A percentile compares a stretch with the other conserved stretches of the same genome.
Evolutionary conservation across 2,113 vertebrate genomes (phyloP).

Genomic region (Leuciscus idus): DNA sequence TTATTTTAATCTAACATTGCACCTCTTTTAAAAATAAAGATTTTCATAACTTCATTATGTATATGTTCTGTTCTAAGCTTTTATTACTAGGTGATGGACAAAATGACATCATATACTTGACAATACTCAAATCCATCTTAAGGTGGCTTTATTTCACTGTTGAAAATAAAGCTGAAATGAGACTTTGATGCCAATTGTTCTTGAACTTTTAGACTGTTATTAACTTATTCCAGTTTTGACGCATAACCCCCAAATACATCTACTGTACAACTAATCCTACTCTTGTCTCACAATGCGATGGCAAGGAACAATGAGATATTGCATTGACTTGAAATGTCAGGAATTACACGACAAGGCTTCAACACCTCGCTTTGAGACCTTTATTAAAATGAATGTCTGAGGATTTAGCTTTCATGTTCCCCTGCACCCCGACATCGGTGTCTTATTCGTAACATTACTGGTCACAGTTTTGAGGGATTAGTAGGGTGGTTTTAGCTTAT

Average conservation of each 20-base stretch:
- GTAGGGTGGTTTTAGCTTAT: constrained; percentile 27
- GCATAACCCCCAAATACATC: constrained; percentile 4
- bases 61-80: not conserved
- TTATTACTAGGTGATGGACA: not conserved
- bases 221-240: constrained; percentile 14
- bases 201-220: not conserved
- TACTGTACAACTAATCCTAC: not conserved
- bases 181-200: not conserved
- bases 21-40: not conserved
- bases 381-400: constrained; percentile 51
- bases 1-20: not conserved
- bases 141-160: not conserved
- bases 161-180: constrained; percentile 3
- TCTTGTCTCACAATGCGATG: constrained; percentile 1
- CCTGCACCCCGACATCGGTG: constrained; percentile 26
- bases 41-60: not conserved
- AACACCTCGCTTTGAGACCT: constrained; percentile 47
- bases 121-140: not conserved
- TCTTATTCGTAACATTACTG: constrained; percentile 24
- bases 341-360: constrained; percentile 55
- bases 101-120: not conserved
- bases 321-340: constrained; percentile 62
- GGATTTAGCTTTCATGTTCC: constrained; percentile 49
- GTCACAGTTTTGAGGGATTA: constrained; percentile 43
- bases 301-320: constrained; percentile 49